A percentile compares a stretch with the other conserved stretches of the same genome.
Evolutionary conservation across 2,888 invertebrate species (phyloP).

Genomic region (Hybos culiciformis): DNA sequence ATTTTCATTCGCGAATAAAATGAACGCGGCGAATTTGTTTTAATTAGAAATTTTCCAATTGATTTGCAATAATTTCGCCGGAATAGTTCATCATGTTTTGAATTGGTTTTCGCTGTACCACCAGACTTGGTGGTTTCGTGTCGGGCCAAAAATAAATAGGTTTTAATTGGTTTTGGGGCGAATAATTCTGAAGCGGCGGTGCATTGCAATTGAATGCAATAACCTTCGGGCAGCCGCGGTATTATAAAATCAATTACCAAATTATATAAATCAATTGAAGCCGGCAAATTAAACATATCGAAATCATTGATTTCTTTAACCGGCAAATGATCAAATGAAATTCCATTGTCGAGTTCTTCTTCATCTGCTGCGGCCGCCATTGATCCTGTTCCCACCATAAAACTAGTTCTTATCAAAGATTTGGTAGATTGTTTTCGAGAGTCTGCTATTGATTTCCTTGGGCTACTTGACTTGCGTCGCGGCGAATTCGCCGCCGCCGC

Average conservation of each 20-base stretch:
- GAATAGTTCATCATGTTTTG: constrained; percentile 2
- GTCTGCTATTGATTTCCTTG: too few species aligned
- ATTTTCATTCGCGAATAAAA: constrained; percentile 25
- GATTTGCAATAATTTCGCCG: too few species aligned
- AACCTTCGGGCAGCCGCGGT: constrained; percentile 32
- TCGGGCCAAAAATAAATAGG: not conserved
- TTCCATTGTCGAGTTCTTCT: constrained; percentile 13
- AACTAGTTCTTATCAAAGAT: constrained; percentile 21
- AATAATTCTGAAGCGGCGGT: constrained; percentile 7
- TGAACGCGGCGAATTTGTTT: constrained; percentile 26
- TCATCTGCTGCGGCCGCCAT: too few species aligned
- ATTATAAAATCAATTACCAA: constrained; percentile 31
- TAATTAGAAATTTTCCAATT: constrained; percentile 24
- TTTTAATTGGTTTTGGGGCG: constrained; percentile 6
- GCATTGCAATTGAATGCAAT: constrained; percentile 24
- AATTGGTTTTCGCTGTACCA: not conserved
- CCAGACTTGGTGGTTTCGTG: not conserved
- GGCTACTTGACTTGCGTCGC: too few species aligned
- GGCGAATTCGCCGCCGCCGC: too few species aligned
- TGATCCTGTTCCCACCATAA: too few species aligned
- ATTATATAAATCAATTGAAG: constrained; percentile 28
- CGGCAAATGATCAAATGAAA: constrained; percentile 10
- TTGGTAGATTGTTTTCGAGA: constrained; percentile 16
- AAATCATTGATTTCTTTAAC: constrained; percentile 29
- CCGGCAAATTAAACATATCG: constrained; percentile 29